Conservation (phyloP, 2,113 vertebrate genomes). For the Acanthochromis polyacanthus region DNA sequence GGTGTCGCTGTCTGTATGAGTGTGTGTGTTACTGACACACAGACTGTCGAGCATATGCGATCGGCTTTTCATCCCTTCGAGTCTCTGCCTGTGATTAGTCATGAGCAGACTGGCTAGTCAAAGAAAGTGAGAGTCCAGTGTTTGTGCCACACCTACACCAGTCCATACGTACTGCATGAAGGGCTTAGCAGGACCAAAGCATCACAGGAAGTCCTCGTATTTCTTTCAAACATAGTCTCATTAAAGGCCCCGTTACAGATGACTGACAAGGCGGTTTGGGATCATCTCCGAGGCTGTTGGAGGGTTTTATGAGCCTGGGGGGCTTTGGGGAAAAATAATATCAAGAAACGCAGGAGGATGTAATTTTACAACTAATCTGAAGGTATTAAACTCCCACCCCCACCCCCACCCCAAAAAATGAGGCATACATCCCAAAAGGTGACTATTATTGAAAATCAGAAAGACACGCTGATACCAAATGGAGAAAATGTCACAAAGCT, state of each 20-base stretch:
- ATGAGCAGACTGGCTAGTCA: constrained; percentile 40
- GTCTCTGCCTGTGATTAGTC: constrained; percentile 40
- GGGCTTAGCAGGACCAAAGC: background rate
- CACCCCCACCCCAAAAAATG: too few relatives aligned
- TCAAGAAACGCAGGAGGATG: background rate
- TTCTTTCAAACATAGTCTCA: background rate
- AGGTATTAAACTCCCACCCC: background rate
- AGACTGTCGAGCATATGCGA: constrained; percentile 54
- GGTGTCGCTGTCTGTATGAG: constrained; percentile 11
- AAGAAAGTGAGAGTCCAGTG: constrained; percentile 20
- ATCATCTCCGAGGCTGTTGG: constrained; percentile 2
- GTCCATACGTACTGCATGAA: background rate
- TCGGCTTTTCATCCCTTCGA: constrained; percentile 30
- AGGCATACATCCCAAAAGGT: background rate
- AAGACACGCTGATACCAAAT: too few relatives aligned
- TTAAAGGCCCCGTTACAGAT: background rate
- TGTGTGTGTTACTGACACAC: constrained; percentile 42
- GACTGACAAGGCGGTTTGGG: background rate
- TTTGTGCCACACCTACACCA: constrained; percentile 11
- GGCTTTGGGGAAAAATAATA: background rate
- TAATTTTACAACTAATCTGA: constrained; percentile 17
- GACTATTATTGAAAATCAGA: too few relatives aligned
- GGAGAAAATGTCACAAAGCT: too few relatives aligned
- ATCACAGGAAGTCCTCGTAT: background rate
- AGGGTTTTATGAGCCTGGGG: constrained; percentile 5